Percentiles rank a stretch among this genome's conserved stretches.
These are phyloP conservation scores for Micoletzkya japonica DNA, from an alignment of 2,888 invertebrate species.

Conservation along the genomic window DNA sequence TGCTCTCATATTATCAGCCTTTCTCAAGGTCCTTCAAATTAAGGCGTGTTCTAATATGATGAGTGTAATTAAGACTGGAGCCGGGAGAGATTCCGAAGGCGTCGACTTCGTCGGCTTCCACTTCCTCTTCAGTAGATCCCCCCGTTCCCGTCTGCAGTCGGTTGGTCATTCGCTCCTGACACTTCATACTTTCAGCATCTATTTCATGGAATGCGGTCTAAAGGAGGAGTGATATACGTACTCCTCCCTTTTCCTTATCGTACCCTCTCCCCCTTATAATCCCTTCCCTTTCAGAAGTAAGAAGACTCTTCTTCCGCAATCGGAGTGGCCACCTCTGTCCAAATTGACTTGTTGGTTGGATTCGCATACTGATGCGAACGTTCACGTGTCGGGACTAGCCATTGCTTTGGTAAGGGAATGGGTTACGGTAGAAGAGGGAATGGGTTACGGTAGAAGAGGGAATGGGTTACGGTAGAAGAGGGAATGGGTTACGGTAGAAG, in stretches of 20 bases:
- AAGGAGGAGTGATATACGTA: background rate
- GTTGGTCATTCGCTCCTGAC: no score
- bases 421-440: no score
- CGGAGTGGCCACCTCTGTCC: slow-evolving; percentile 19
- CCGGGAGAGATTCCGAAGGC: slow-evolving; percentile 49
- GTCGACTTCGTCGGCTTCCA: slow-evolving; percentile 33
- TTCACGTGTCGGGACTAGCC: background rate
- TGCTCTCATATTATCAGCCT: background rate
- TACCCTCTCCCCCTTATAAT: no score
- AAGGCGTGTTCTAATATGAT: background rate
- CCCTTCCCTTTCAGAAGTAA: slow-evolving; percentile 6
- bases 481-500: slow-evolving; percentile 20
- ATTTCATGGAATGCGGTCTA: background rate
- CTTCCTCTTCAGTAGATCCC: slow-evolving; percentile 15
- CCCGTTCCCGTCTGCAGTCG: slow-evolving; percentile 24
- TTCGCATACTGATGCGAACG: slow-evolving; percentile 11
- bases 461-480: background rate
- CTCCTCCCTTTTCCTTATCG: background rate
- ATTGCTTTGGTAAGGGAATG: background rate
- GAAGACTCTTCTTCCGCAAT: slow-evolving; percentile 7
- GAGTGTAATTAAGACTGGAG: slow-evolving; percentile 35
- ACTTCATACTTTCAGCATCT: background rate
- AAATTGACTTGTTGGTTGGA: slow-evolving; percentile 16
- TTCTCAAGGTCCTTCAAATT: background rate
- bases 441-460: no score